Percentiles rank a stretch among this genome's conserved stretches.
Evolutionary conservation across 2,888 invertebrate species (phyloP).

Genomic region (Seira musarum): DNA sequence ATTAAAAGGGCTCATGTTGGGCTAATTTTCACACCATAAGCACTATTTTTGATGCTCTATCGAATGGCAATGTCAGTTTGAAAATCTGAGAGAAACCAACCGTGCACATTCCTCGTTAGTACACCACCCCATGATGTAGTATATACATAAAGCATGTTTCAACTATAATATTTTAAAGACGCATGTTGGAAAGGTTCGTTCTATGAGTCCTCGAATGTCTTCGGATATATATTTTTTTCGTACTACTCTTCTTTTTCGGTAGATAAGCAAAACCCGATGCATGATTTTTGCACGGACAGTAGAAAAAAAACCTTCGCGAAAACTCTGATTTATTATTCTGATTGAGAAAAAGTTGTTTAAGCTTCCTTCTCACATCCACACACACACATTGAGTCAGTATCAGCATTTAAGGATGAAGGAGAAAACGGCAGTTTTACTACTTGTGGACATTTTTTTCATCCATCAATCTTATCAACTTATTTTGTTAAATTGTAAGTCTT

Average conservation of each 20-base stretch:
- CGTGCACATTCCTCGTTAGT: no score
- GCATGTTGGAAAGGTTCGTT: slow-evolving; percentile 1
- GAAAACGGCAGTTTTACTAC: slow-evolving; percentile 52
- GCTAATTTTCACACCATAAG: no score
- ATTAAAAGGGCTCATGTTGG: no score
- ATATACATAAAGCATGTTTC: neutral
- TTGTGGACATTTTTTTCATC: slow-evolving; percentile 32
- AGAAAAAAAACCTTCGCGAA: neutral
- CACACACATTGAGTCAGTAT: neutral
- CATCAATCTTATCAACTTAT: slow-evolving; percentile 41
- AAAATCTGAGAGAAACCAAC: no score
- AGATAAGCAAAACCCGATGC: neutral
- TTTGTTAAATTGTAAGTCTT: neutral
- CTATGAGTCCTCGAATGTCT: no score
- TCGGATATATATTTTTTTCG: no score
- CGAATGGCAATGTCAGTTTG: no score
- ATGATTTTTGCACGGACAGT: neutral
- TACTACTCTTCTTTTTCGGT: no score
- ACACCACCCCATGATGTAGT: neutral
- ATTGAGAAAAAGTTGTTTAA: neutral
- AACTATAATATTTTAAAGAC: no score
- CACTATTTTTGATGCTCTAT: no score
- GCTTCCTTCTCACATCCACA: neutral
- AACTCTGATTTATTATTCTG: neutral
- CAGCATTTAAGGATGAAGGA: neutral